Conservation (phyloP, 1,140 invertebrate species). For the Solenopsis fugax region DNA sequence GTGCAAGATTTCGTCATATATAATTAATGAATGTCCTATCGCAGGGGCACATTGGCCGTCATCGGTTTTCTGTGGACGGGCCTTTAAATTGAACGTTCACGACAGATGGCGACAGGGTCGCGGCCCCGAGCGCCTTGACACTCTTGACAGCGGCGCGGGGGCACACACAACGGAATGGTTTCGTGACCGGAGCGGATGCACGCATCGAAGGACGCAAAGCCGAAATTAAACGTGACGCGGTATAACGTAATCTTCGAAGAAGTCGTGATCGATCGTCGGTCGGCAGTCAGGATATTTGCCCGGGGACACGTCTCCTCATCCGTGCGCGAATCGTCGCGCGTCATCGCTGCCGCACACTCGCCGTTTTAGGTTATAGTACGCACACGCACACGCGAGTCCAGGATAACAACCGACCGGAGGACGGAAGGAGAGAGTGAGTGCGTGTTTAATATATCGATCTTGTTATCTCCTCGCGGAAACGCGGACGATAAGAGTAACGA, state of each 20-base stretch:
- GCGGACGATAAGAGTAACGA: not conserved
- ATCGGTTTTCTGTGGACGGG: no score
- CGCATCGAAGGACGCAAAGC: not conserved
- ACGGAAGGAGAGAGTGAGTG: not conserved
- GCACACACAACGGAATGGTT: not conserved
- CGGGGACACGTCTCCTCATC: not conserved
- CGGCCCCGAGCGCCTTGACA: no score
- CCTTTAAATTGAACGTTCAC: no score
- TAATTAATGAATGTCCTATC: no score
- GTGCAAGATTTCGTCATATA: no score
- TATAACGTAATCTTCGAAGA: not conserved
- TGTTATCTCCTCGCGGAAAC: conserved; percentile 3
- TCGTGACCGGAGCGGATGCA: not conserved
- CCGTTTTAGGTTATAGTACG: conserved; percentile 35
- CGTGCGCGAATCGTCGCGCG: not conserved
- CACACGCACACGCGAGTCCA: not conserved
- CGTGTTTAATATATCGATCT: conserved; percentile 47
- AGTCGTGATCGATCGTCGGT: not conserved
- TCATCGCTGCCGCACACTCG: not conserved
- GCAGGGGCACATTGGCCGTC: no score
- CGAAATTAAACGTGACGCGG: not conserved
- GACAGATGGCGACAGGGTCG: no score
- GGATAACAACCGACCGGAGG: not conserved
- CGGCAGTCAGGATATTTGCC: not conserved
- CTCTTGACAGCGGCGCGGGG: no score